Evolutionary conservation across 2,797 vertebrate genomes (phyloP), one percentile per base, ranked within the genome.

Genomic region (Coendou prehensilis): DNA sequence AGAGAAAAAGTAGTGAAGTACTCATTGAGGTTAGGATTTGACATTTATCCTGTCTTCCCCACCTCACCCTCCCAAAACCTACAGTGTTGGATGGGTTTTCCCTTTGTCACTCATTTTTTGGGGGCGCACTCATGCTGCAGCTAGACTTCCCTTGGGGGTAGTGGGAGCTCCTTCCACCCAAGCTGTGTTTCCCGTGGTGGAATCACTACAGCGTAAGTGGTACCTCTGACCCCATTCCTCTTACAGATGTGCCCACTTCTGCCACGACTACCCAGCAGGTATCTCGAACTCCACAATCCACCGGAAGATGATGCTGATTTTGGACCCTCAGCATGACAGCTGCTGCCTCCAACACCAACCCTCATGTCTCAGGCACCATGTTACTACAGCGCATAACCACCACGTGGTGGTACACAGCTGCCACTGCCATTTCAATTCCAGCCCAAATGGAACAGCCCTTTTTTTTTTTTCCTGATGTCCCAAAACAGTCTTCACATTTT

Each of bases 291-390:
- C 71, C 17, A 22, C 1, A 15, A 17, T 5, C 11, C 30, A 47
- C 37, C 18, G 9, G n/a, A 5, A 7, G 4, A 11, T 18, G 83
- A 54, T 0, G 0, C 64, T 2, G n/a, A 84, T 59, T 26, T 30
- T 3, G 5, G 61, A 30, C 67, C 56, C 56, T 64, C 26, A 23
- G n/a, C 1, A 22, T 0, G 20, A 41, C 26, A 1, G 17, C 67
- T 8, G 59, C 11, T 6, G 56, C 69, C 37, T 26, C 50, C 4
- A 7, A 0, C 0, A 8, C 22, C 26, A 4, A 11, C 47, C 57
- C 28, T 69, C 7, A 8, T 26, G 14, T 52, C 67, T 26, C 0
- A 0, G 75, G 64, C 20, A 20, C 22, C 2, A 0, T 0, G 3
- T 2, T 0, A 22, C 5, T 28, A 0, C 23, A 61, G 30, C 33